phyloP scores from a whole-genome alignment of 2,797 vertebrate species.

The Poeciliopsis paucimaculata region DNA sequence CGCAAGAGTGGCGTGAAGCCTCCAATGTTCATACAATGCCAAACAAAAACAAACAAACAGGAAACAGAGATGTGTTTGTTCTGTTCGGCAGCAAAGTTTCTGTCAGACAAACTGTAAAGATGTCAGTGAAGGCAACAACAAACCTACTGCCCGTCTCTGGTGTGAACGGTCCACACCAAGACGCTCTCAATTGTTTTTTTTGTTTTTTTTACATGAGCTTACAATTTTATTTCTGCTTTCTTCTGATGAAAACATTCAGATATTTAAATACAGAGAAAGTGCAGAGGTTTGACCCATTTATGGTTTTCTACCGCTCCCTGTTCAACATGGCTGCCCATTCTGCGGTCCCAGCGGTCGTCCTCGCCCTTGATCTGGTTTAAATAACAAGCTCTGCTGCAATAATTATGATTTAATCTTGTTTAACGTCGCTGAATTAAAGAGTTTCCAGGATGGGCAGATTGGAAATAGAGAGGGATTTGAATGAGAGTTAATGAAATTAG shows the following conservation, averaged over 20 bases:
- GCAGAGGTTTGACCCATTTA: constrained; percentile 61
- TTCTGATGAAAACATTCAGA: constrained; percentile 37
- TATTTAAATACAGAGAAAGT: constrained; percentile 52
- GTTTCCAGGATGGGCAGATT: constrained; percentile 76
- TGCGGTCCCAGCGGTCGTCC: constrained; percentile 46
- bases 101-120: constrained; percentile 44
- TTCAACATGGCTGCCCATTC: constrained; percentile 36
- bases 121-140: constrained; percentile 47
- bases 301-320: constrained; percentile 26
- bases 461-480: constrained; percentile 74
- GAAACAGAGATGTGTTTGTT: constrained; percentile 66
- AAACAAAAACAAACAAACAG: constrained; percentile 63
- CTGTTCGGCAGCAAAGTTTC: constrained; percentile 39
- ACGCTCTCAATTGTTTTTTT: background rate
- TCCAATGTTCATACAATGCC: constrained; percentile 56
- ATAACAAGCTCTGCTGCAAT: constrained; percentile 63
- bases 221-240: constrained; percentile 1
- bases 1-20: constrained; percentile 72
- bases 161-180: background rate
- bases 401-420: constrained; percentile 76
- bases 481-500: constrained; percentile 71
- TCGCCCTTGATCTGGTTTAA: constrained; percentile 76
- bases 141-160: constrained; percentile 6
- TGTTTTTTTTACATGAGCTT: background rate
- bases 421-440: constrained; percentile 71